Evolutionary conservation across 2,888 invertebrate species (phyloP).

Genomic region (Nymphalis polychloros): DNA sequence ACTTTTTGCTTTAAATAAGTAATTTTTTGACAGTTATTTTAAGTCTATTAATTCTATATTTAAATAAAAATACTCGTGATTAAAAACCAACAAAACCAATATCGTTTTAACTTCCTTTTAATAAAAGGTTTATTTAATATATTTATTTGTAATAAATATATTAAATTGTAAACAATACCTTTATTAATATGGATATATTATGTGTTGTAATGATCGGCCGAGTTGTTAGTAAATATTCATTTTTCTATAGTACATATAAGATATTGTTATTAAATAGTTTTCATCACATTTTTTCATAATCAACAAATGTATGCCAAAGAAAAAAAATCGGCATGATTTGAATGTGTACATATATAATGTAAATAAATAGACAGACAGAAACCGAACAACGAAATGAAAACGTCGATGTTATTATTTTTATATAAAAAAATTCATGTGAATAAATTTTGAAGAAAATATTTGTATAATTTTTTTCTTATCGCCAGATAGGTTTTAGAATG

Average conservation of each 20-base stretch:
- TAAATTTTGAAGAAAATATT: slow-evolving; percentile 39
- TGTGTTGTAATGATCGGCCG: too few relatives aligned
- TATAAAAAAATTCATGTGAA: slow-evolving; percentile 44
- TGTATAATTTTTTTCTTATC: too few relatives aligned
- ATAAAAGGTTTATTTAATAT: too few relatives aligned
- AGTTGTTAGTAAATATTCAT: too few relatives aligned
- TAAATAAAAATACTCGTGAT: background rate
- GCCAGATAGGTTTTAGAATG: too few relatives aligned
- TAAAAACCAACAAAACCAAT: too few relatives aligned
- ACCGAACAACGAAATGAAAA: slow-evolving; percentile 37
- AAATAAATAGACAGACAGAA: slow-evolving; percentile 13
- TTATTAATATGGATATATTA: too few relatives aligned
- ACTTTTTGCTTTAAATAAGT: background rate
- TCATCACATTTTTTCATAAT: slow-evolving; percentile 2
- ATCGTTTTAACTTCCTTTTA: background rate
- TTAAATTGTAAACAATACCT: too few relatives aligned
- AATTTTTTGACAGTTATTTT: background rate
- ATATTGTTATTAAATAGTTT: too few relatives aligned
- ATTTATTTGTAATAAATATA: too few relatives aligned
- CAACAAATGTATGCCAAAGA: slow-evolving; percentile 36
- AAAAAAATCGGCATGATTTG: slow-evolving; percentile 34
- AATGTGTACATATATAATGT: slow-evolving; percentile 34
- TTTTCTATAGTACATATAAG: too few relatives aligned
- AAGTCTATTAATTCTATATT: background rate
- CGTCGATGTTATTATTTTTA: slow-evolving; percentile 26